These are phyloP conservation scores for Gobio gobio DNA, from an alignment of 2,113 vertebrate genomes.

Conservation along the genomic window DNA sequence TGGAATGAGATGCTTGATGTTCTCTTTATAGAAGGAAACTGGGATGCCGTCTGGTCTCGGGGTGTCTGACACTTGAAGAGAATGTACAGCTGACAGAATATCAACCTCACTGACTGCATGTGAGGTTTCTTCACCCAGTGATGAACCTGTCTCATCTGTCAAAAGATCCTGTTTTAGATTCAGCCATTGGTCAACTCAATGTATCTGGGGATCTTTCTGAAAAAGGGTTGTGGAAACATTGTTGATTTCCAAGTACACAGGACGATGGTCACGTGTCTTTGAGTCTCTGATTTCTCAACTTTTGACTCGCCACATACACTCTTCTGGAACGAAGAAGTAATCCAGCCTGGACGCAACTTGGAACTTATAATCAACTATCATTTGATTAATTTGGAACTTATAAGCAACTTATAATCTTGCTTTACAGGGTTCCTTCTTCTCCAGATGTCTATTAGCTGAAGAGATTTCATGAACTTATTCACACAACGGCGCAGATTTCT, in stretches of 20 bases:
- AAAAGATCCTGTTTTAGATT: not conserved
- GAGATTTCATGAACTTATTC: slow-evolving; percentile 6
- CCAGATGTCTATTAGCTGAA: slow-evolving; percentile 21
- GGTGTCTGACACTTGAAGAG: slow-evolving; percentile 42
- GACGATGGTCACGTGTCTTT: not conserved
- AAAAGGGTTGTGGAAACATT: not conserved
- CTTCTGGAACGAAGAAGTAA: slow-evolving; percentile 35
- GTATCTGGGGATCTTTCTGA: not conserved
- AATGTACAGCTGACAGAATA: slow-evolving; percentile 21
- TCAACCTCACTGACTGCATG: slow-evolving; percentile 14
- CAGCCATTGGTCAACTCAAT: not conserved
- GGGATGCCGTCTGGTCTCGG: slow-evolving; percentile 38
- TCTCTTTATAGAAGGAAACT: slow-evolving; percentile 34
- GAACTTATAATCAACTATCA: too few species aligned
- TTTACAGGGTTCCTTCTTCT: slow-evolving; percentile 28
- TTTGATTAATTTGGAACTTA: too few species aligned
- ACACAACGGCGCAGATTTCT: not conserved
- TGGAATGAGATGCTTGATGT: not conserved
- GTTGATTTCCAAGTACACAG: slow-evolving; percentile 6
- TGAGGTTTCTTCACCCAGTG: not conserved
- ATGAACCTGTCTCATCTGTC: not conserved
- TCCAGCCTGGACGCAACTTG: not conserved
- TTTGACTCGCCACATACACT: not conserved
- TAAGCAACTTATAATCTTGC: slow-evolving; percentile 13
- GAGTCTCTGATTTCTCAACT: not conserved